Conservation (phyloP, 1,140 invertebrate species). For the Dufourea novaeangliae region DNA sequence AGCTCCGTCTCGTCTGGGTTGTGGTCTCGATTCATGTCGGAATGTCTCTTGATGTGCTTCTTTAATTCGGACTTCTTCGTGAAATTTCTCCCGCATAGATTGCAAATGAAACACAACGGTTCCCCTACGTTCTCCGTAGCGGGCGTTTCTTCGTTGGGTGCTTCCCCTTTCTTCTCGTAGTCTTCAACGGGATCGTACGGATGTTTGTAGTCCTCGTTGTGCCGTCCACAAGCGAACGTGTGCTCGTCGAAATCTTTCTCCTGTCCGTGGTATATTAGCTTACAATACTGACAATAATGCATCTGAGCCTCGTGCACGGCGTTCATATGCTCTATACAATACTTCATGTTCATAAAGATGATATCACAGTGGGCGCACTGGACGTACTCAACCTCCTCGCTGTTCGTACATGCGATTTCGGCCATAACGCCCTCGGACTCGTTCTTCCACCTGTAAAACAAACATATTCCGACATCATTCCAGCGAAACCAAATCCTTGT, state of each 20-base stretch:
- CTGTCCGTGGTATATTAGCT: slow-evolving; percentile 53
- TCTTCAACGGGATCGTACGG: neutral
- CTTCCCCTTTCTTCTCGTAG: no score
- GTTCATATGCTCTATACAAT: slow-evolving; percentile 62
- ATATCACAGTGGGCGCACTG: slow-evolving; percentile 61
- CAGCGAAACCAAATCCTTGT: slow-evolving; percentile 27
- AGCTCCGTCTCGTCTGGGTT: slow-evolving; percentile 34
- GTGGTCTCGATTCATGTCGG: slow-evolving; percentile 3
- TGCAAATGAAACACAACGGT: neutral
- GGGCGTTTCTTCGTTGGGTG: neutral
- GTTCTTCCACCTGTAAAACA: slow-evolving; percentile 50
- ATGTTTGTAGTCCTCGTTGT: neutral
- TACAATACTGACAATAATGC: slow-evolving; percentile 55
- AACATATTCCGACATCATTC: slow-evolving; percentile 44
- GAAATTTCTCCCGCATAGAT: slow-evolving; percentile 10
- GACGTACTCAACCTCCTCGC: slow-evolving; percentile 36
- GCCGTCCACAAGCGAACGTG: slow-evolving; percentile 10
- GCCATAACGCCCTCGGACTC: neutral
- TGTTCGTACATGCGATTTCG: slow-evolving; percentile 14
- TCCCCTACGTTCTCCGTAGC: neutral
- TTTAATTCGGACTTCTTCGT: slow-evolving; percentile 33
- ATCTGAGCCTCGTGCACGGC: slow-evolving; percentile 51
- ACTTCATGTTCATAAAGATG: slow-evolving; percentile 62
- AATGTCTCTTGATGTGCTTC: slow-evolving; percentile 29
- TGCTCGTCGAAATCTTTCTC: slow-evolving; percentile 40